phyloP scores from a whole-genome alignment of 2,113 vertebrate genomes.

The Cnemophilus loriae region DNA sequence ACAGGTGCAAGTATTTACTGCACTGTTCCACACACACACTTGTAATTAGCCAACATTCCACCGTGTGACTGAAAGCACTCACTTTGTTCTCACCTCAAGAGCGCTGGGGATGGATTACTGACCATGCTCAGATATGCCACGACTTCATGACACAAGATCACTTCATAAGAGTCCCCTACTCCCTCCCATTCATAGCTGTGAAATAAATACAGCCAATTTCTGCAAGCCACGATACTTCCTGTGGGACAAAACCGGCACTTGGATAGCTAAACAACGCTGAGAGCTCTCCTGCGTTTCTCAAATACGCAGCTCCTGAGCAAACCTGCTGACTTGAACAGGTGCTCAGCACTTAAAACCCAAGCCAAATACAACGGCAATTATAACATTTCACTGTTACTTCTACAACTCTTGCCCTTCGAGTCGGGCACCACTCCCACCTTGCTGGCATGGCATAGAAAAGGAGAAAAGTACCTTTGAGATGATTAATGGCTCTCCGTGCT shows the following conservation, averaged over 20 bases:
- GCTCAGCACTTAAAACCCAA: not conserved
- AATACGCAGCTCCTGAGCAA: not conserved
- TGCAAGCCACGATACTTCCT: not conserved
- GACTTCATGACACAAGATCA: not conserved
- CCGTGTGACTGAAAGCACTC: not conserved
- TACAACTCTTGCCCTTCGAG: not conserved
- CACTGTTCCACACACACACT: not conserved
- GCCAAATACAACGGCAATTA: not conserved
- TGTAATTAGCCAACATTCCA: not conserved
- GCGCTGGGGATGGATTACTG: not conserved
- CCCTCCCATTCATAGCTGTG: not conserved
- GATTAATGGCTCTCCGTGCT: conserved; percentile 85
- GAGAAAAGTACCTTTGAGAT: conserved; percentile 89
- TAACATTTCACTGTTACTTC: not conserved
- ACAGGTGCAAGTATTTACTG: not conserved
- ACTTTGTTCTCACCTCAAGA: not conserved
- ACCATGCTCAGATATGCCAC: not conserved
- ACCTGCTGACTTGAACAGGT: not conserved
- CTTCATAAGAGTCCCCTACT: not conserved
- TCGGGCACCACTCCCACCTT: not conserved
- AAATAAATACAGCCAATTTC: not conserved
- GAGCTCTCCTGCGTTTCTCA: not conserved
- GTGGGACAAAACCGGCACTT: not conserved
- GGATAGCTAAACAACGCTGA: not conserved
- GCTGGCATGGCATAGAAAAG: not conserved